Evolutionary conservation across 1,140 invertebrate genomes (phyloP).

Genomic region (Drosophila sechellia): DNA sequence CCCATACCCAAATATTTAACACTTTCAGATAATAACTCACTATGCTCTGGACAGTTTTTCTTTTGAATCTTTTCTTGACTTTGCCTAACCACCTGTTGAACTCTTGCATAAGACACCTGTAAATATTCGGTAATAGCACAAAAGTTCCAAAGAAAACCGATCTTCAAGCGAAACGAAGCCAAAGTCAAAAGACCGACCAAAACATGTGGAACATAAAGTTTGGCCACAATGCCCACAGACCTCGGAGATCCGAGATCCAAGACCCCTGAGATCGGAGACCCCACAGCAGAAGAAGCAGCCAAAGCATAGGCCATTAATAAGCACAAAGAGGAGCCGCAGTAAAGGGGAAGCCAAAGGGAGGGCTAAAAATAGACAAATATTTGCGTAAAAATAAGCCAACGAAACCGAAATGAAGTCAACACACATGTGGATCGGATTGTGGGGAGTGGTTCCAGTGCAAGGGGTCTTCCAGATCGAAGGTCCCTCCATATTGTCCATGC

Average conservation of each 20-base stretch:
- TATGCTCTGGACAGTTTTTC: slow-evolving; percentile 5
- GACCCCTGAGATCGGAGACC: slow-evolving; percentile 9
- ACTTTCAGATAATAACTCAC: slow-evolving; percentile 18
- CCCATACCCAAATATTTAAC: slow-evolving; percentile 28
- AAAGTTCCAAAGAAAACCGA: slow-evolving; percentile 22
- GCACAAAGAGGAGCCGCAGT: slow-evolving; percentile 27
- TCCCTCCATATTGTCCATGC: slow-evolving; percentile 26
- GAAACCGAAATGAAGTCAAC: slow-evolving; percentile 24
- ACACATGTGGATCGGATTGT: slow-evolving; percentile 19
- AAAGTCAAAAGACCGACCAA: slow-evolving; percentile 24
- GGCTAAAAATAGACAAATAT: slow-evolving; percentile 61
- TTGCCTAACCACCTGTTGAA: slow-evolving; percentile 35
- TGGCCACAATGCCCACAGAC: slow-evolving; percentile 23
- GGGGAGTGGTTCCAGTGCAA: slow-evolving; percentile 8
- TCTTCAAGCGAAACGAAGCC: slow-evolving; percentile 13
- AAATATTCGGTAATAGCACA: slow-evolving; percentile 42
- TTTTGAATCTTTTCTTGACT: slow-evolving; percentile 8
- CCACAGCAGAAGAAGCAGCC: slow-evolving; percentile 36
- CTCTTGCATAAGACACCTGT: slow-evolving; percentile 42
- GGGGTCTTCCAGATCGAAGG: slow-evolving; percentile 14
- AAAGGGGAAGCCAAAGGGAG: slow-evolving; percentile 8
- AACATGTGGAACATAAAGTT: slow-evolving; percentile 26
- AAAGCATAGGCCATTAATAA: slow-evolving; percentile 55
- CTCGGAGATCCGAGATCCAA: slow-evolving; percentile 1
- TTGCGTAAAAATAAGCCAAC: slow-evolving; percentile 47